phyloP scores from a whole-genome alignment of 1,140 invertebrate species.

The Ceratina calcarata region DNA sequence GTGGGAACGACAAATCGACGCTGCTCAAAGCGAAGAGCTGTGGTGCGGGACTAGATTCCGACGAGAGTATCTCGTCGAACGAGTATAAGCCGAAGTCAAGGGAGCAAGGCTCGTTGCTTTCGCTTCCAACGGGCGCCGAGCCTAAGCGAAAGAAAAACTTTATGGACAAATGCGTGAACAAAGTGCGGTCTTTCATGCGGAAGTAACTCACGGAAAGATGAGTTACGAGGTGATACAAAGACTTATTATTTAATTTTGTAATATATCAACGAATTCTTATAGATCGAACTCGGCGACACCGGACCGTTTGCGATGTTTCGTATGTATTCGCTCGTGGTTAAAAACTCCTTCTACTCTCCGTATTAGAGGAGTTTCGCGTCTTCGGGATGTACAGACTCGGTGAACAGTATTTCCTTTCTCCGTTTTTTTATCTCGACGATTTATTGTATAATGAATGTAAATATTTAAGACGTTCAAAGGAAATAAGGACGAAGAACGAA shows the following conservation, averaged over 20 bases:
- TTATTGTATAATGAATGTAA: constrained; percentile 24
- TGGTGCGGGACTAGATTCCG: constrained; percentile 74
- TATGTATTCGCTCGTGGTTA: neutral
- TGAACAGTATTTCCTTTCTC: constrained; percentile 22
- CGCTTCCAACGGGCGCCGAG: constrained; percentile 70
- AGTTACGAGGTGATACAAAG: constrained; percentile 41
- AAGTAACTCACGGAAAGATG: constrained; percentile 76
- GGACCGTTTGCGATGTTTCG: neutral
- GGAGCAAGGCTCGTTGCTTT: constrained; percentile 73
- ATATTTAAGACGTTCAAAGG: constrained; percentile 9
- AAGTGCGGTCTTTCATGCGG: constrained; percentile 87
- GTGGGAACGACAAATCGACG: constrained; percentile 62
- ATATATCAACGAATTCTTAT: constrained; percentile 14
- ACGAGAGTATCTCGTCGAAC: constrained; percentile 63
- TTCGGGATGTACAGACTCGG: constrained; percentile 28
- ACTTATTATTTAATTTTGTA: constrained; percentile 68
- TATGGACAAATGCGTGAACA: constrained; percentile 89
- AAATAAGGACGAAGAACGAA: neutral
- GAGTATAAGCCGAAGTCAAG: constrained; percentile 62
- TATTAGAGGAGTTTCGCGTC: constrained; percentile 9
- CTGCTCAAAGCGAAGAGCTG: constrained; percentile 74
- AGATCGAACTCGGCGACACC: neutral
- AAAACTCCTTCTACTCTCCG: neutral
- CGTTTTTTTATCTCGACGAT: constrained; percentile 2
- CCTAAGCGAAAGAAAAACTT: constrained; percentile 86